These are phyloP conservation scores for Pharmacophagus antenor DNA, from an alignment of 2,888 invertebrate species.

Conservation along the genomic window DNA sequence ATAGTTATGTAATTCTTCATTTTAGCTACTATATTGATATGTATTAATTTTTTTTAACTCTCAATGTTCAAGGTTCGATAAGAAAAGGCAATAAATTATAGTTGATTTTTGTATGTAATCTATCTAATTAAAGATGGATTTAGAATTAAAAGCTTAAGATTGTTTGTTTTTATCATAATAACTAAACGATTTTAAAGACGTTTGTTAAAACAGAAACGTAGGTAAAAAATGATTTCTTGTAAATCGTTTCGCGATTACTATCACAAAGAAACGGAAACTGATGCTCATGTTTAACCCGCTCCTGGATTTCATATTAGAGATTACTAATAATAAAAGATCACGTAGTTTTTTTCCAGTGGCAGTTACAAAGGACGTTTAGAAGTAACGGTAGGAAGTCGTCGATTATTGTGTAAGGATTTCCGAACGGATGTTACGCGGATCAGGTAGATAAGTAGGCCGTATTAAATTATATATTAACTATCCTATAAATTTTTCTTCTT, in stretches of 20 bases:
- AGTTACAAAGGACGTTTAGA: constrained; percentile 44
- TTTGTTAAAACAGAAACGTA: background rate
- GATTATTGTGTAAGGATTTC: constrained; percentile 70
- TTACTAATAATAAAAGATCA: constrained; percentile 66
- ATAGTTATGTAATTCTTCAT: too few species aligned
- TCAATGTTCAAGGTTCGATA: too few species aligned
- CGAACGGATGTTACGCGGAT: constrained; percentile 63
- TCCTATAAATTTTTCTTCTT: constrained; percentile 32
- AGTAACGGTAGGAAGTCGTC: constrained; percentile 69
- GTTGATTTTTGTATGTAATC: too few species aligned
- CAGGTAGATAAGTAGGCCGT: constrained; percentile 51
- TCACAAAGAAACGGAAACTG: constrained; percentile 64
- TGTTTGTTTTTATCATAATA: background rate
- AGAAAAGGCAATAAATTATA: too few species aligned
- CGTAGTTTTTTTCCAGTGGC: constrained; percentile 48
- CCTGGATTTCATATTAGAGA: constrained; percentile 56
- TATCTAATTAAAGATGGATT: background rate
- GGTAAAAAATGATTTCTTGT: constrained; percentile 15
- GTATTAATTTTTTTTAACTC: too few species aligned
- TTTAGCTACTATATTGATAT: too few species aligned
- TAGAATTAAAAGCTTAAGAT: background rate
- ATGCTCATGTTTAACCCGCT: constrained; percentile 61
- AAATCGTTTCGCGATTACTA: constrained; percentile 31
- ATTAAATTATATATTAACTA: constrained; percentile 34
- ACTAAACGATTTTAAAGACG: too few species aligned